Evolutionary conservation across 2,113 vertebrate species (phyloP).

Genomic region (Thryonomys swinderianus): DNA sequence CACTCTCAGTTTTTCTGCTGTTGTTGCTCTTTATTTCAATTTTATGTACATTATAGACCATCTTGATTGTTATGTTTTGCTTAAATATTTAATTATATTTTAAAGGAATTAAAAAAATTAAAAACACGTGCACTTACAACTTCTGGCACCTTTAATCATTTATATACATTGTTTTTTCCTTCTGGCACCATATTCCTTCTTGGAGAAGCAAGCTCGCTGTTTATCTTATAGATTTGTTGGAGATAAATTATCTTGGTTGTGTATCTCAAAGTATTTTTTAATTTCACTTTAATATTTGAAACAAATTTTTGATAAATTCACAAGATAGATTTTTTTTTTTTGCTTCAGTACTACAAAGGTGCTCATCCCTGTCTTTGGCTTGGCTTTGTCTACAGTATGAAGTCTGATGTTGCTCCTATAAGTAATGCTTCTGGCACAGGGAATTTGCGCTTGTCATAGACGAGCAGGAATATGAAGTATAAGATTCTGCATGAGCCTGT

Average conservation of each 20-base stretch:
- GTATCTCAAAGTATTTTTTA: background rate
- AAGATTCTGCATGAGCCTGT: background rate
- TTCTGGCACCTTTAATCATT: background rate
- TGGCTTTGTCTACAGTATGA: background rate
- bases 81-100: background rate
- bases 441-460: background rate
- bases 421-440: background rate
- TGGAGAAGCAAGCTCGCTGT: background rate
- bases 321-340: background rate
- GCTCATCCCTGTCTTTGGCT: background rate
- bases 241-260: background rate
- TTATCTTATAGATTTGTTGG: background rate
- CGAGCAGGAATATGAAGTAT: background rate
- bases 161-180: background rate
- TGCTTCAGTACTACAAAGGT: background rate
- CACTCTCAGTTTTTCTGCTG: background rate
- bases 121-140: background rate
- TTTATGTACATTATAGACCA: background rate
- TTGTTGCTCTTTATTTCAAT: background rate
- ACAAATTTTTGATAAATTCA: background rate
- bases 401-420: background rate
- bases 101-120: background rate
- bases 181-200: background rate
- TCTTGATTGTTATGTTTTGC: background rate
- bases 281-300: slow-evolving; percentile 19